Conservation (phyloP, 2,797 vertebrate species). For the Mycteria americana region DNA sequence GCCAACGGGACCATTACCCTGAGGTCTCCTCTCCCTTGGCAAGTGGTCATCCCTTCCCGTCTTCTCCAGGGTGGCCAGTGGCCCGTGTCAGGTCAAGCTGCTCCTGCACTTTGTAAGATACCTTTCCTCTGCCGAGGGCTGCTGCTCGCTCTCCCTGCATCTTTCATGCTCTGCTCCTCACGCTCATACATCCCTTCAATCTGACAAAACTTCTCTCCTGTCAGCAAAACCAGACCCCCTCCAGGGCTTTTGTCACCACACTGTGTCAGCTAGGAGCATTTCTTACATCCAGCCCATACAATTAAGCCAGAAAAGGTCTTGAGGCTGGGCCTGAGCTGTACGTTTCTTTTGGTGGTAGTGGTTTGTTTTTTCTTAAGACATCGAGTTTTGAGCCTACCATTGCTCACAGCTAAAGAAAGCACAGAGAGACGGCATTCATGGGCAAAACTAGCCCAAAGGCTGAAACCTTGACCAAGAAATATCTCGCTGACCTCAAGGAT, state of each 20-base stretch:
- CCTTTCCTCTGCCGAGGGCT: background rate
- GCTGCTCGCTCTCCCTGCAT: background rate
- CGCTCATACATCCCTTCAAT: background rate
- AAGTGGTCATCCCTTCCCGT: background rate
- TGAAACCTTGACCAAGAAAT: background rate
- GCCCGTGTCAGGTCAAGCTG: accelerated
- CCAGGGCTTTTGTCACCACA: background rate
- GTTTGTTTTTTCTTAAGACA: background rate
- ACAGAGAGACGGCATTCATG: background rate
- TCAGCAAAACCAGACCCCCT: background rate
- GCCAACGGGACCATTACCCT: background rate
- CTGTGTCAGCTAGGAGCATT: background rate
- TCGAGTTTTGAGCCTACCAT: background rate
- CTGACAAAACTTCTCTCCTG: background rate
- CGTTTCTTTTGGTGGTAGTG: background rate
- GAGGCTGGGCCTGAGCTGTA: background rate
- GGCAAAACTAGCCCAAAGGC: background rate
- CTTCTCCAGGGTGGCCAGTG: background rate
- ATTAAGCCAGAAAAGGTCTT: background rate
- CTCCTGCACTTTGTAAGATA: background rate
- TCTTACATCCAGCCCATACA: background rate
- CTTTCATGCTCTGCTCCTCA: background rate
- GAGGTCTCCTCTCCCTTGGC: background rate
- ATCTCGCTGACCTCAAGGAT: background rate
- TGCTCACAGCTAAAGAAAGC: background rate